Evolutionary conservation across 2,888 invertebrate genomes (phyloP).

Genomic region (Seira musarum): DNA sequence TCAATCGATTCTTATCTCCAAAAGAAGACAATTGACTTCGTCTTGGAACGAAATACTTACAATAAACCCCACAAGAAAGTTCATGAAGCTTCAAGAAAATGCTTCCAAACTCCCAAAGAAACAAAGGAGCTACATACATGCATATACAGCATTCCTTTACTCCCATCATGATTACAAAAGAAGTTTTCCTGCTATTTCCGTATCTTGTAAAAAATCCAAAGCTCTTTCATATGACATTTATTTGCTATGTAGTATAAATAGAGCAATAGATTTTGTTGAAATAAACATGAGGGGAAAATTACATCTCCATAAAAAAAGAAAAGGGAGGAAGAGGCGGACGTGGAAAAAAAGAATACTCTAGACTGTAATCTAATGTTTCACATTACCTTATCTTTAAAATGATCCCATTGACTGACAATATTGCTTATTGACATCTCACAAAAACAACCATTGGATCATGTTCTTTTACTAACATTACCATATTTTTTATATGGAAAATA

Average conservation of each 20-base stretch:
- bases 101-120: too few relatives aligned
- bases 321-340: constrained; percentile 25
- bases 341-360: constrained; percentile 27
- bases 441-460: constrained; percentile 43
- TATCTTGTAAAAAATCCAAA: not conserved
- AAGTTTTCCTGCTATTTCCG: not conserved
- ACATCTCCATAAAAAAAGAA: constrained; percentile 54
- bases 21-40: constrained; percentile 49
- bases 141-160: too few relatives aligned
- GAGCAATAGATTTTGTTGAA: constrained; percentile 51
- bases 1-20: constrained; percentile 58
- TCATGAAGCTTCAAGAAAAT: not conserved
- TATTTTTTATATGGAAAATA: constrained; percentile 5
- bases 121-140: too few relatives aligned
- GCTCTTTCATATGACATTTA: constrained; percentile 20
- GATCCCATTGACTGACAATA: constrained; percentile 62
- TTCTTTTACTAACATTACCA: constrained; percentile 18
- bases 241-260: constrained; percentile 36
- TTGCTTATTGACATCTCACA: constrained; percentile 58
- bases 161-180: too few relatives aligned
- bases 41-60: constrained; percentile 7
- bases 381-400: constrained; percentile 59
- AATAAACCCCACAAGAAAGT: constrained; percentile 19
- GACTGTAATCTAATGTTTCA: constrained; percentile 52
- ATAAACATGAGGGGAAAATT: constrained; percentile 53